These are phyloP conservation scores for Corythornis madagascariensis DNA, from an alignment of 2,113 vertebrate genomes.

Conservation along the genomic window DNA sequence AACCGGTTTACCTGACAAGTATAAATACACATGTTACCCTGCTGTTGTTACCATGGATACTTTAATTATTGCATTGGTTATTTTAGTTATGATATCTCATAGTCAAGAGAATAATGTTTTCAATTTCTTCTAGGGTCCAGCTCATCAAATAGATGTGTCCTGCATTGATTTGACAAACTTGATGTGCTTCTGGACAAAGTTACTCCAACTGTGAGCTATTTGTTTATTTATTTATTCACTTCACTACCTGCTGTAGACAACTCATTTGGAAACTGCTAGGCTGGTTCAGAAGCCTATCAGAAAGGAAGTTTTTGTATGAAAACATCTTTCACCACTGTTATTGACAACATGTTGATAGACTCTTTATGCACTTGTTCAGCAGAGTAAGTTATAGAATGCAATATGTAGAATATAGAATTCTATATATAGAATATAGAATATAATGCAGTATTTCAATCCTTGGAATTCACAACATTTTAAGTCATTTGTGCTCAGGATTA, in stretches of 20 bases:
- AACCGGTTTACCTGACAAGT: conserved; percentile 45
- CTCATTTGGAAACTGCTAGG: neutral
- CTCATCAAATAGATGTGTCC: conserved; percentile 15
- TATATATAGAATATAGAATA: neutral
- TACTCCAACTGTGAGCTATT: neutral
- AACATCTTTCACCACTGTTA: neutral
- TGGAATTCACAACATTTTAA: neutral
- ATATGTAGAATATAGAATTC: neutral
- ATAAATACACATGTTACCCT: conserved; percentile 28
- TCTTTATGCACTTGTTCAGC: neutral
- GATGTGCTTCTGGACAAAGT: neutral
- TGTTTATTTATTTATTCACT: neutral
- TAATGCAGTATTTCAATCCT: neutral
- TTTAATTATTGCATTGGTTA: conserved; percentile 51
- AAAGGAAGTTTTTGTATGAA: neutral
- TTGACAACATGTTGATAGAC: neutral
- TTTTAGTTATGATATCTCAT: conserved; percentile 60
- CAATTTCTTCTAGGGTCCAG: neutral
- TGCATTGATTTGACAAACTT: conserved; percentile 4
- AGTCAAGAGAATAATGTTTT: conserved; percentile 61
- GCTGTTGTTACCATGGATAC: conserved; percentile 45
- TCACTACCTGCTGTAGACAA: neutral
- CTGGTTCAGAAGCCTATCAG: neutral
- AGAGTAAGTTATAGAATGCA: neutral
- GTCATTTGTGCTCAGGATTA: neutral